These are phyloP conservation scores for Limnephilus marmoratus DNA, from an alignment of 2,888 invertebrate species.

Conservation along the genomic window DNA sequence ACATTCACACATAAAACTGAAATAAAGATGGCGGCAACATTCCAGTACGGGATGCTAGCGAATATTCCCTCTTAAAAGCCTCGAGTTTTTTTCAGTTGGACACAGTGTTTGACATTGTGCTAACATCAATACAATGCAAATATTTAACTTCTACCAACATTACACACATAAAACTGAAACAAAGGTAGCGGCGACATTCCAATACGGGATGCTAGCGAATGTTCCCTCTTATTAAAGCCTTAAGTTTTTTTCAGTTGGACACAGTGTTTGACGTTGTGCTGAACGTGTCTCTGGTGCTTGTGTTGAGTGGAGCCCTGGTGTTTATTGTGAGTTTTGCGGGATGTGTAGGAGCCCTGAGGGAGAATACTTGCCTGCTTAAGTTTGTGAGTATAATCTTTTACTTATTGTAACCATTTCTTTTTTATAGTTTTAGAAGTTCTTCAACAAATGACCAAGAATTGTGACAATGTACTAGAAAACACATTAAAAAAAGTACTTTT, in stretches of 20 bases:
- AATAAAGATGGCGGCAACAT: neutral
- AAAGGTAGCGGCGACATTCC: neutral
- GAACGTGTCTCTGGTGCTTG: conserved; percentile 93
- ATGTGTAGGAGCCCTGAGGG: conserved; percentile 92
- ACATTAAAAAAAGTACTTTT: too few species aligned
- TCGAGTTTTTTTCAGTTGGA: conserved; percentile 77
- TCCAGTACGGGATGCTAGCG: neutral
- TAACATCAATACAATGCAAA: conserved; percentile 69
- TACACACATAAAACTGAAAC: conserved; percentile 9
- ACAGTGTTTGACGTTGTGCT: conserved; percentile 93
- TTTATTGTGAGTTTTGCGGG: conserved; percentile 96
- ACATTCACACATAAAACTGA: conserved; percentile 5
- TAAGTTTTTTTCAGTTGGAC: conserved; percentile 77
- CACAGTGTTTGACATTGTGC: conserved; percentile 91
- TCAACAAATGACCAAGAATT: neutral
- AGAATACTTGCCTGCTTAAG: conserved; percentile 94
- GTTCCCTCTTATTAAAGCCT: neutral
- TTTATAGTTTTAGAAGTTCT: neutral
- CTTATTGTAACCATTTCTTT: neutral
- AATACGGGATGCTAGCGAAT: neutral
- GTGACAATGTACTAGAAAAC: neutral
- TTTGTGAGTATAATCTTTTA: conserved; percentile 82
- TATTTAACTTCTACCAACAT: neutral
- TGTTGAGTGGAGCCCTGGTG: conserved; percentile 93
- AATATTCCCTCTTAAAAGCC: neutral